Percentiles rank a stretch among this genome's conserved stretches.
These are phyloP conservation scores for Reticulitermes speratus DNA, from an alignment of 1,140 invertebrate species.

Conservation along the genomic window DNA sequence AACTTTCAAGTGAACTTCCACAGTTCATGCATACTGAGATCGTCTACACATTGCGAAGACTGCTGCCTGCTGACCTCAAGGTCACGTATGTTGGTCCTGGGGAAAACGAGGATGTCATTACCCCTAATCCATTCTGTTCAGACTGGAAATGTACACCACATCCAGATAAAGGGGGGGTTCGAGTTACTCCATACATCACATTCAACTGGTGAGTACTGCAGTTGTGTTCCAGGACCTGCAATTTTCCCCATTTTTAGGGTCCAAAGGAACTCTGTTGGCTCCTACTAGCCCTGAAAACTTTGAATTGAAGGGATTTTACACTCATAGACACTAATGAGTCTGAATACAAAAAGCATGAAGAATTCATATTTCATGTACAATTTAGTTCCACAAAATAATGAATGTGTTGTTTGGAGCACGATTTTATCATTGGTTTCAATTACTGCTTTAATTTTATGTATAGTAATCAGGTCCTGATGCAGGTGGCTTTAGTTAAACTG, in stretches of 20 bases:
- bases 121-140: constrained; percentile 68
- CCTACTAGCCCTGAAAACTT: too few species aligned
- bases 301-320: too few species aligned
- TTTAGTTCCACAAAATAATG: too few species aligned
- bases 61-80: constrained; percentile 85
- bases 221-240: not conserved
- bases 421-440: too few species aligned
- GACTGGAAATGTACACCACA: constrained; percentile 53
- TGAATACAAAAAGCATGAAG: too few species aligned
- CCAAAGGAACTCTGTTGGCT: not conserved
- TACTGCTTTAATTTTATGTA: too few species aligned
- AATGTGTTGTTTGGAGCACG: too few species aligned
- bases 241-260: constrained; percentile 26
- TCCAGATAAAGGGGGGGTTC: constrained; percentile 78
- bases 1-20: constrained; percentile 67
- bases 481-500: too few species aligned
- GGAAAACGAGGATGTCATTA: constrained; percentile 40
- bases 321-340: too few species aligned
- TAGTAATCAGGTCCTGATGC: too few species aligned
- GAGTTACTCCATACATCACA: constrained; percentile 77
- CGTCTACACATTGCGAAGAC: constrained; percentile 77
- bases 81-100: constrained; percentile 61
- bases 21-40: constrained; percentile 76
- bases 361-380: too few species aligned
- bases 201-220: constrained; percentile 73